Conservation (phyloP, 1,140 invertebrate genomes). For the Bombus waltoni region DNA sequence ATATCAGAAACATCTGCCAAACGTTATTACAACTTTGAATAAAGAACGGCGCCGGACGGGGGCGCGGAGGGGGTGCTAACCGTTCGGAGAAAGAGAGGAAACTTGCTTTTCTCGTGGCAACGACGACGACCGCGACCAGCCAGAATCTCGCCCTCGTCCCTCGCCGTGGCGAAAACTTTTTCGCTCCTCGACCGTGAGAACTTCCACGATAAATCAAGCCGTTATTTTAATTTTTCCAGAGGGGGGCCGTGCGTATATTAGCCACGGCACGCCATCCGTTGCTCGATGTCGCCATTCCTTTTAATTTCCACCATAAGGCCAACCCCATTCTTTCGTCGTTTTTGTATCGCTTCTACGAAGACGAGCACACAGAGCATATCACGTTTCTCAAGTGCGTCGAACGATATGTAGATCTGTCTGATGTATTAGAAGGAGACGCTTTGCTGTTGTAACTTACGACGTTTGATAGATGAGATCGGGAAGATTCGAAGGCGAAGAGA, state of each 20-base stretch:
- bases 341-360: not conserved
- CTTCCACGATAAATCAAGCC: constrained; percentile 72
- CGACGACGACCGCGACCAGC: constrained; percentile 24
- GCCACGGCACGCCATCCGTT: constrained; percentile 15
- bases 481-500: not conserved
- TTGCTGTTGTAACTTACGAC: not conserved
- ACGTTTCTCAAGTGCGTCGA: not conserved
- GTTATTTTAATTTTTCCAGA: constrained; percentile 72
- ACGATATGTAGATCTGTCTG: not conserved
- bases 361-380: not conserved
- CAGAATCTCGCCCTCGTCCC: constrained; percentile 1
- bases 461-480: not conserved
- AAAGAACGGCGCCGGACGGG: constrained; percentile 75
- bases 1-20: constrained; percentile 83
- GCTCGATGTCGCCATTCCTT: not conserved
- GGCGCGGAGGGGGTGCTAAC: constrained; percentile 35
- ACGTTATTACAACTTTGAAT: constrained; percentile 84
- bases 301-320: constrained; percentile 4
- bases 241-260: not conserved
- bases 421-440: not conserved
- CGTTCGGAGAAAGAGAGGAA: constrained; percentile 45
- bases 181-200: constrained; percentile 68
- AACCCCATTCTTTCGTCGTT: not conserved
- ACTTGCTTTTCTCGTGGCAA: constrained; percentile 56
- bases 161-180: constrained; percentile 63